Base-by-base conservation (phyloP, 2,797 vertebrate species). In the Pangasius djambal region DNA sequence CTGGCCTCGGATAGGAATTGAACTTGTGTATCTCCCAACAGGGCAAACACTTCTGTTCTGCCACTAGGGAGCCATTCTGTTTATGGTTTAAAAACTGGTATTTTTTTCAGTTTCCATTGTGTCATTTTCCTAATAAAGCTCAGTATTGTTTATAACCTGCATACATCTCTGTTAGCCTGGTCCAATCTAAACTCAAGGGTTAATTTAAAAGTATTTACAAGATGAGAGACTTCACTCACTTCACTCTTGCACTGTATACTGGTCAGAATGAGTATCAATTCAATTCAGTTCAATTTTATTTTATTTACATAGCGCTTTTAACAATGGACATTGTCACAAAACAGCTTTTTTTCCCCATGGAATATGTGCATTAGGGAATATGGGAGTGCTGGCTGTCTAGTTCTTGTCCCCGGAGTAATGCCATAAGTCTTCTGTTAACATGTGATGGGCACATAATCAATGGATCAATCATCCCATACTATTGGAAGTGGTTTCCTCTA, bases 401-500 rank as follows among this genome's bases (percentile, higher is more conserved):
- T 87, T 91, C 87, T 85, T n/a, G 83, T 92, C 94, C 93, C 93
- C 78, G 65, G 92, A 94, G 94, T 89, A 88, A 92, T 90, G 91
- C 88, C 86, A 90, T 93, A 92, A 94, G 93, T 95, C 94, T 92
- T 91, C 90, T 93, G 91, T 94, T 96, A 93, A 94, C 94, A 93
- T 91, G 92, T 92, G 79, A 85, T 67, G 89, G 94, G 93, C 93
- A 95, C 91, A 75, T 92, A 94, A 94, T 96, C 95, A 96, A 96
- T 96, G 94, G 93, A 96, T 96, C 95, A 96, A 96, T 96, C 94
- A 94, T 86, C 63, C n/a, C 7, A 8, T 86, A 63, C 89, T 88
- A 92, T 93, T 87, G 91, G 89, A 89, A 93, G 88, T 67, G 89
- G 92, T 92, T 91, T 85, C 40, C 69, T 78, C 65, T 34, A 34